Conservation (phyloP, 2,797 vertebrate species). For the Parauchenoglanis punctatus region DNA sequence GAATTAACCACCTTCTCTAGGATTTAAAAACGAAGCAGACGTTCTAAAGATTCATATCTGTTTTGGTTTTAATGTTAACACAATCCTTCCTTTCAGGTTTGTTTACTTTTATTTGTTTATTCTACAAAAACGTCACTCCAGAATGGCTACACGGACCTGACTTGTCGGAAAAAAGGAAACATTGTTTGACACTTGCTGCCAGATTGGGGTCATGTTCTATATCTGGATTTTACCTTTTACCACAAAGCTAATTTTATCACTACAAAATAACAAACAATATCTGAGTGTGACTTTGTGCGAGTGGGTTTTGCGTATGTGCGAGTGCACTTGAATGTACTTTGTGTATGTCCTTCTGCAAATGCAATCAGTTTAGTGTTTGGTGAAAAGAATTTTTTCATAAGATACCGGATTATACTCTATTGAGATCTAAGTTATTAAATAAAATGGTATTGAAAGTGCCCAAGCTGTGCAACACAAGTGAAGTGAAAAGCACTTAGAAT, state of each 20-base stretch:
- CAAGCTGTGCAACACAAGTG: slow-evolving; percentile 29
- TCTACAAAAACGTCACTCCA: slow-evolving; percentile 70
- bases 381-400: slow-evolving; percentile 46
- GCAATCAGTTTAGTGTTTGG: slow-evolving; percentile 44
- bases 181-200: slow-evolving; percentile 52
- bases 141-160: slow-evolving; percentile 65
- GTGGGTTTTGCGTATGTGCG: slow-evolving; percentile 53
- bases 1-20: slow-evolving; percentile 44
- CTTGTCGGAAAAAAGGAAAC: slow-evolving; percentile 45
- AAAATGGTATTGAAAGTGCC: slow-evolving; percentile 46
- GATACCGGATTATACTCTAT: slow-evolving; percentile 18
- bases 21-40: slow-evolving; percentile 55
- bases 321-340: slow-evolving; percentile 38
- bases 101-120: slow-evolving; percentile 71
- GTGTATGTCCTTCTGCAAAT: slow-evolving; percentile 42
- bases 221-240: slow-evolving; percentile 57
- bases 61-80: slow-evolving; percentile 68
- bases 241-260: slow-evolving; percentile 67
- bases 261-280: slow-evolving; percentile 65
- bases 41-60: slow-evolving; percentile 62
- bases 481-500: slow-evolving; percentile 24
- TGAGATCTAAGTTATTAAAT: slow-evolving; percentile 52
- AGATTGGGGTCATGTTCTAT: slow-evolving; percentile 61
- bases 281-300: slow-evolving; percentile 55
- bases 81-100: slow-evolving; percentile 61